These are phyloP conservation scores for Phyllotis vaccarum DNA, from an alignment of 2,797 vertebrate genomes.

Conservation along the genomic window DNA sequence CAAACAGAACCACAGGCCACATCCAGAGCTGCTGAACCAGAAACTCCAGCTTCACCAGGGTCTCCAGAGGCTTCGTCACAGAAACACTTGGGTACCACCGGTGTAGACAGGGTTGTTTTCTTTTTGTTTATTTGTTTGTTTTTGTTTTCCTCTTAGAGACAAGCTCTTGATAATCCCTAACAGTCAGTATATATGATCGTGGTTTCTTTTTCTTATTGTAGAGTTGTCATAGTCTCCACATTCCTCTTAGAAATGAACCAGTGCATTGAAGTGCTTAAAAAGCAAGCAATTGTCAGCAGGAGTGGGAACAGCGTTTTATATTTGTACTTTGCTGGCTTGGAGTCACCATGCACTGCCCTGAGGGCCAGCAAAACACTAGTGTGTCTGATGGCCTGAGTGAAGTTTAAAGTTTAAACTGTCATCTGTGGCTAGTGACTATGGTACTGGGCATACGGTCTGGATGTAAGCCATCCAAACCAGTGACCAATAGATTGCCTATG, in stretches of 20 bases:
- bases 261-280: not conserved
- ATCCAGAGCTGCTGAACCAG: not conserved
- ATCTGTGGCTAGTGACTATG: not conserved
- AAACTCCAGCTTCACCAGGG: not conserved
- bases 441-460: not conserved
- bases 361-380: not conserved
- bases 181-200: not conserved
- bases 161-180: constrained; percentile 5
- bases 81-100: not conserved
- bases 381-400: not conserved
- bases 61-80: not conserved
- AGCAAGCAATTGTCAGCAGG: not conserved
- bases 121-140: too few species aligned
- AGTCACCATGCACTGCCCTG: not conserved
- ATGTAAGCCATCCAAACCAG: not conserved
- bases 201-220: not conserved
- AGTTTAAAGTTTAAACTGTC: not conserved
- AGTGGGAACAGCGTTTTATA: not conserved
- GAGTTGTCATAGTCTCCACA: not conserved
- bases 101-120: not conserved
- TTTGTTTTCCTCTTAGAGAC: not conserved
- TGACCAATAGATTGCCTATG: not conserved
- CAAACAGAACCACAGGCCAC: not conserved
- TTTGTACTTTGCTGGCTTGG: not conserved
- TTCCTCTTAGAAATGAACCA: constrained; percentile 9